Percentiles rank a stretch among this genome's conserved stretches.
Evolutionary conservation across 2,113 vertebrate species (phyloP).

Genomic region (Bolborhynchus lineola): DNA sequence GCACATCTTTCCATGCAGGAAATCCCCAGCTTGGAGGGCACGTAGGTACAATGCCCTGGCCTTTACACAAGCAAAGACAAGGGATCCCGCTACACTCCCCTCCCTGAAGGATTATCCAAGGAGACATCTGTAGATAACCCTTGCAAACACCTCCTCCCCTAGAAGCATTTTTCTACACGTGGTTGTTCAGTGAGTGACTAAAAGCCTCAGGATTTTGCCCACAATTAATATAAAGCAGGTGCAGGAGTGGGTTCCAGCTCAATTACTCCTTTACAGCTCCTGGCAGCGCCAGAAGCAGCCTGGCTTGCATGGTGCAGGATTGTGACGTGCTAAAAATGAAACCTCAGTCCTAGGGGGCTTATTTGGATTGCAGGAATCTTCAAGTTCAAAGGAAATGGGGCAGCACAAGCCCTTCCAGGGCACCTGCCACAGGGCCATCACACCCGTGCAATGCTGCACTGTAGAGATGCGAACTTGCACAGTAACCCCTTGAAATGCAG

Average conservation of each 20-base stretch:
- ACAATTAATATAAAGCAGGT: background rate
- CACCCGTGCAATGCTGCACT: too few species aligned
- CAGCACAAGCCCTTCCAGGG: background rate
- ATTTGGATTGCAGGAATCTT: background rate
- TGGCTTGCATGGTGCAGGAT: background rate
- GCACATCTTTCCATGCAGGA: background rate
- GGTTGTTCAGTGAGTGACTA: background rate
- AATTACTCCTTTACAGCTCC: background rate
- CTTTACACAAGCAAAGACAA: background rate
- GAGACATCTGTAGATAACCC: background rate
- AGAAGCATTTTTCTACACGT: background rate
- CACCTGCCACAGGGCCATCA: background rate
- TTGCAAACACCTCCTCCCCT: background rate
- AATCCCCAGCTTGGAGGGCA: background rate
- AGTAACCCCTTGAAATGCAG: background rate
- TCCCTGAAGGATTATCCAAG: background rate
- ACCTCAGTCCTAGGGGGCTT: background rate
- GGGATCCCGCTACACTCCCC: accelerated
- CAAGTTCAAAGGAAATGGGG: background rate
- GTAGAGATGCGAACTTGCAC: background rate
- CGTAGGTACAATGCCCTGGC: background rate
- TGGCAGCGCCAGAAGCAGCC: background rate
- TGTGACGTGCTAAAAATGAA: background rate
- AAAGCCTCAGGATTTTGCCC: background rate
- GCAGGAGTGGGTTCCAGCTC: background rate